Base-by-base conservation (phyloP, 1,140 invertebrate genomes). In the Bombus haemorrhoidalis region DNA sequence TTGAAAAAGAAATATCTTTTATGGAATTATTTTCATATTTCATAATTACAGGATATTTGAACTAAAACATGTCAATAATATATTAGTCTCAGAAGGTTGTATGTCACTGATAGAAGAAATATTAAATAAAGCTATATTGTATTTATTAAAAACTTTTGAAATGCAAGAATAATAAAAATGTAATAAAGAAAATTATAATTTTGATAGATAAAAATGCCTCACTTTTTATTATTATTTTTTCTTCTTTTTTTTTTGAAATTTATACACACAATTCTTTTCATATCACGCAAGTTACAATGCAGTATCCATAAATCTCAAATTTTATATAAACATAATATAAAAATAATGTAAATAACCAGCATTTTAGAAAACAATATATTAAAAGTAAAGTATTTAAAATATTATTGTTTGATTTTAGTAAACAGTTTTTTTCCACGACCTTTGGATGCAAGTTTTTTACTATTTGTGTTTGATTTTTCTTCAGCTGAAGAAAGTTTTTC, bases 401-500 rank as follows among this genome's bases (percentile, higher is more conserved):
- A 76, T 88, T 41, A 89, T 76, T 92, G 80, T 85, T 93, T 94
- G 76, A 92, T 89, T 83, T 91, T 94, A n/a, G 89, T 87, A 86
- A 95, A 95, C 62, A 94, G 80, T 82, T 84, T 92, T 89, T 92
- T 92, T 34, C 83, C 92, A 81, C 92, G 93, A 9, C 92, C 87
- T 93, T 92, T 94, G 13, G 90, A 90, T 53, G 86, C 15, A 57
- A 66, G 71, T 74, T 87, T 89, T 83, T 87, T 88, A 12, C 64
- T 43, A 77, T 2, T 69, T 22, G 41, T 41, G 3, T 74, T 84
- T n/a, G 83, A 75, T 39, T 86, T 72, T 79, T 93, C 84, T 77
- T 96, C 95, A 3, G 93, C 78, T 13, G 95, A 93, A 92, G 95
- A 94, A 82, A 96, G 94, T 90, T 96, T 96, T 28, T 96, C 95